A percentile compares a stretch with the other conserved stretches of the same genome.
phyloP scores from a whole-genome alignment of 2,113 vertebrate species.

The Oceanites oceanicus region DNA sequence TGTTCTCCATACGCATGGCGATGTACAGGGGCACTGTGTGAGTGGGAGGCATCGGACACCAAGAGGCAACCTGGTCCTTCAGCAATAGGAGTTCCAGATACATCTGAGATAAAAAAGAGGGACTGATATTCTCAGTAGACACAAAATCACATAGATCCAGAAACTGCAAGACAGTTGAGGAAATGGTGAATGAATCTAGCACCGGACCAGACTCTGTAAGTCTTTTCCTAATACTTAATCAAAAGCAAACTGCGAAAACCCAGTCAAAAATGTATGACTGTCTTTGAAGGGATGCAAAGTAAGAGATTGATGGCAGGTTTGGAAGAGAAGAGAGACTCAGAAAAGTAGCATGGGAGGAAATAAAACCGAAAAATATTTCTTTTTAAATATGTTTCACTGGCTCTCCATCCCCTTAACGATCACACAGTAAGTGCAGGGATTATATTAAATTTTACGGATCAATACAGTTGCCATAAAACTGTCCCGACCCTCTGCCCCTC shows the following conservation, averaged over 20 bases:
- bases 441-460: slow-evolving; percentile 73
- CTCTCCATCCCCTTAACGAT: slow-evolving; percentile 58
- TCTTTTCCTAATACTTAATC: not conserved
- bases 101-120: not conserved
- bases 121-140: not conserved
- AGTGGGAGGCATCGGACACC: not conserved
- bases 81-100: not conserved
- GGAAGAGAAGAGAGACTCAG: not conserved
- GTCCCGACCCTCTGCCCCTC: slow-evolving; percentile 66
- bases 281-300: not conserved
- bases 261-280: not conserved
- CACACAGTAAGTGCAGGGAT: slow-evolving; percentile 65
- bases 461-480: slow-evolving; percentile 66
- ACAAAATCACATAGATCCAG: not conserved
- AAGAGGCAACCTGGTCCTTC: not conserved
- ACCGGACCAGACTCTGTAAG: not conserved
- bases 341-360: not conserved
- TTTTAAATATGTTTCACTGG: not conserved
- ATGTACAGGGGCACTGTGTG: not conserved
- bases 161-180: not conserved
- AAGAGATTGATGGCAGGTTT: not conserved
- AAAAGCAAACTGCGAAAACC: not conserved
- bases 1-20: not conserved
- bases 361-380: slow-evolving; percentile 42
- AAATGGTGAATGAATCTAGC: not conserved